These are phyloP conservation scores for Cynopterus brachyotis DNA, from an alignment of 2,113 vertebrate species.

Conservation along the genomic window DNA sequence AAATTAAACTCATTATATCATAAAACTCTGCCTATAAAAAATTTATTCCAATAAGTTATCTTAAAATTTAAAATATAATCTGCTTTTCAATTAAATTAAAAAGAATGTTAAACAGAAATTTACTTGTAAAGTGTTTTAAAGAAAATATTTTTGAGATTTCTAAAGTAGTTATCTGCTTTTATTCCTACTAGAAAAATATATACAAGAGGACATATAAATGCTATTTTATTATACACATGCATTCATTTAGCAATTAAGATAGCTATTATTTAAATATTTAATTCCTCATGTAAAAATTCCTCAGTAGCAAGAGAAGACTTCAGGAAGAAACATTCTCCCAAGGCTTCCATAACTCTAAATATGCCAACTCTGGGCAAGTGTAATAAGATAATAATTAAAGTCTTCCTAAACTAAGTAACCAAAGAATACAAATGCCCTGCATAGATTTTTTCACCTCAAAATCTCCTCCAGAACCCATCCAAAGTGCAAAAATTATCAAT, in stretches of 20 bases:
- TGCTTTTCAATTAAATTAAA: constrained; percentile 27
- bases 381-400: background rate
- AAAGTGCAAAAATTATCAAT: background rate
- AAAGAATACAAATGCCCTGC: background rate
- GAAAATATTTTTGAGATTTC: constrained; percentile 1
- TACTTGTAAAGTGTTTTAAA: background rate
- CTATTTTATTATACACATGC: background rate
- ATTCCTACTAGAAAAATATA: background rate
- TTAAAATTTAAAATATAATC: background rate
- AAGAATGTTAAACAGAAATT: background rate
- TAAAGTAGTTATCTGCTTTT: background rate
- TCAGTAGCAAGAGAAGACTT: background rate
- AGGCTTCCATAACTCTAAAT: background rate
- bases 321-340: background rate
- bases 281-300: constrained; percentile 4
- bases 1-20: background rate
- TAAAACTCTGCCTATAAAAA: constrained; percentile 7
- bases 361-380: background rate
- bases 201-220: background rate
- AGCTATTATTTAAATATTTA: constrained; percentile 15
- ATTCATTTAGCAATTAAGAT: background rate
- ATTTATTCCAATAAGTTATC: background rate
- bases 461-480: background rate
- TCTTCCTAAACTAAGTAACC: background rate
- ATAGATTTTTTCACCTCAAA: background rate